Evolutionary conservation across 2,113 vertebrate species (phyloP).

Genomic region (Dipodomys ordii): DNA sequence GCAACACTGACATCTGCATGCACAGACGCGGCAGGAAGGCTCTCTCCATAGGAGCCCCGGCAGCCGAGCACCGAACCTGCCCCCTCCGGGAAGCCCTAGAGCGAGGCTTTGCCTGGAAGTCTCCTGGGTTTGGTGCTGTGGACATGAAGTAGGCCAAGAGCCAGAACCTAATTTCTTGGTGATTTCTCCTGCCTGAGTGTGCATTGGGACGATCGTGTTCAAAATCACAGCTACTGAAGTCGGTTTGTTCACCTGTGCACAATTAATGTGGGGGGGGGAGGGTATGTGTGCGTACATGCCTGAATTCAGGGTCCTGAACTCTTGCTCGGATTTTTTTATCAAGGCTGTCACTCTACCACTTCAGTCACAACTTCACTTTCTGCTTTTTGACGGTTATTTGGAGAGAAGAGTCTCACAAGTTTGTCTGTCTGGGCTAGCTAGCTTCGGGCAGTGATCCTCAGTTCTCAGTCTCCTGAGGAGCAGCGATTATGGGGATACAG

Average conservation of each 20-base stretch:
- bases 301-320: not conserved
- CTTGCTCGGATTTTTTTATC: too few species aligned
- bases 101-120: too few species aligned
- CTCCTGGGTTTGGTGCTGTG: too few species aligned
- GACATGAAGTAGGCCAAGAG: accelerated
- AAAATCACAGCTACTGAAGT: not conserved
- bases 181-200: not conserved
- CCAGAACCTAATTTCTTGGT: not conserved
- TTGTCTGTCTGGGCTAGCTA: too few species aligned
- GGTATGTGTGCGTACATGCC: accelerated
- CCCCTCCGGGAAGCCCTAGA: not conserved
- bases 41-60: accelerated
- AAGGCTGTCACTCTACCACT: too few species aligned
- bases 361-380: too few species aligned
- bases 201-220: accelerated
- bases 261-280: not conserved
- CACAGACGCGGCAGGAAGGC: accelerated
- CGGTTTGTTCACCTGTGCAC: not conserved
- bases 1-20: not conserved
- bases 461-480: too few species aligned
- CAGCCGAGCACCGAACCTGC: accelerated
- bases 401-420: too few species aligned
- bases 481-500: accelerated
- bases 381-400: too few species aligned
- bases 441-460: too few species aligned